Evolutionary conservation across 2,113 vertebrate genomes (phyloP).

Genomic region (Scytalopus superciliaris): DNA sequence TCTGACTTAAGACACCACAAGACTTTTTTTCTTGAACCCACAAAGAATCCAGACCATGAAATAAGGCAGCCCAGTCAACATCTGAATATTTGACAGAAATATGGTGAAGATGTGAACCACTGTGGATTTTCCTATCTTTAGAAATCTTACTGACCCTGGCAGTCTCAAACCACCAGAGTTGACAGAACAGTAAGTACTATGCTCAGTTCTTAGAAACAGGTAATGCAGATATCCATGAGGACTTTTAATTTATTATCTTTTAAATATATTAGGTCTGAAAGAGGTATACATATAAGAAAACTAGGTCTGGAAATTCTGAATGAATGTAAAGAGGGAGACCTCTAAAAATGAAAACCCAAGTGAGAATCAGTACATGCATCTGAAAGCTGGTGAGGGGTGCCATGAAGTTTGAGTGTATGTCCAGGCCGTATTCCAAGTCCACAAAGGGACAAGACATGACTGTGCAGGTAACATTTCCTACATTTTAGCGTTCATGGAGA

Average conservation of each 20-base stretch:
- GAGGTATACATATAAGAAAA: not conserved
- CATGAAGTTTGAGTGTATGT: not conserved
- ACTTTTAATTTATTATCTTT: not conserved
- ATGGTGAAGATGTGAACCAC: not conserved
- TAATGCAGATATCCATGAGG: not conserved
- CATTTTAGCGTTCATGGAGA: not conserved
- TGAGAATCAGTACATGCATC: not conserved
- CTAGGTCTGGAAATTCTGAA: not conserved
- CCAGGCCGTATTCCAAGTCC: not conserved
- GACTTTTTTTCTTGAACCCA: not conserved
- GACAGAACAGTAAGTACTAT: not conserved
- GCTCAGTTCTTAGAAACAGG: not conserved
- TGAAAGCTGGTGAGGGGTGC: not conserved
- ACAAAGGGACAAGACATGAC: not conserved
- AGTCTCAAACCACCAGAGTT: not conserved
- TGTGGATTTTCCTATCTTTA: not conserved
- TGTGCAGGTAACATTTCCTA: not conserved
- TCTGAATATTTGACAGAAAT: not conserved
- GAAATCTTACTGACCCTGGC: not conserved
- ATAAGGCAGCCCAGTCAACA: not conserved
- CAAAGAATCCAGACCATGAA: not conserved
- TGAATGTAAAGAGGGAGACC: not conserved
- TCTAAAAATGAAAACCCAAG: not conserved
- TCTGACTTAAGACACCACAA: not conserved
- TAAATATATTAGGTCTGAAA: not conserved